Evolutionary conservation across 2,797 vertebrate species (phyloP).

Genomic region (Enteromius mattozi): DNA sequence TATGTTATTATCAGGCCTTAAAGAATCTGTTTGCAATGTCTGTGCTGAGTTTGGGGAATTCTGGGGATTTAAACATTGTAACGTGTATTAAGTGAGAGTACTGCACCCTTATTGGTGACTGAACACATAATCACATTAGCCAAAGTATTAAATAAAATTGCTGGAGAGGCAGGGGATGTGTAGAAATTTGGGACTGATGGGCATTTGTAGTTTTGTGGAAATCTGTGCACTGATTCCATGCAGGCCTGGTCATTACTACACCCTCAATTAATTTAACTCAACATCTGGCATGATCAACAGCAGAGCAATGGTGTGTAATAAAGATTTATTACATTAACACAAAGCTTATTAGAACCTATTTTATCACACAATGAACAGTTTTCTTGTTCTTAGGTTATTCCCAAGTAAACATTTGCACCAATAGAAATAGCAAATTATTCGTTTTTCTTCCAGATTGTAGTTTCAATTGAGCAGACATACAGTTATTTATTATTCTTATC

Average conservation of each 20-base stretch:
- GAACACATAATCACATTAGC: slow-evolving; percentile 4
- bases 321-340: slow-evolving; percentile 46
- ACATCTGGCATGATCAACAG: slow-evolving; percentile 55
- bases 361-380: not conserved
- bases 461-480: not conserved
- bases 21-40: not conserved
- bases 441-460: not conserved
- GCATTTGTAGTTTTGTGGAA: slow-evolving; percentile 9
- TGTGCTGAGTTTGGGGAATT: not conserved
- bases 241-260: slow-evolving; percentile 46
- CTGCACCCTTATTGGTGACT: not conserved
- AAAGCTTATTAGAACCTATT: slow-evolving; percentile 12
- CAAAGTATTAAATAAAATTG: not conserved
- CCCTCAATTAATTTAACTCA: slow-evolving; percentile 47
- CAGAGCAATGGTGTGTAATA: slow-evolving; percentile 40
- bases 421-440: not conserved
- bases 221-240: not conserved
- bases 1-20: slow-evolving; percentile 25
- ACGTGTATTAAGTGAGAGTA: not conserved
- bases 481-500: not conserved
- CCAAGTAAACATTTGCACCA: slow-evolving; percentile 27
- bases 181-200: not conserved
- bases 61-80: not conserved
- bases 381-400: not conserved
- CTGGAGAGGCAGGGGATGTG: not conserved